Conservation (phyloP, 2,113 vertebrate species). For the Chlorodrepanis virens region DNA sequence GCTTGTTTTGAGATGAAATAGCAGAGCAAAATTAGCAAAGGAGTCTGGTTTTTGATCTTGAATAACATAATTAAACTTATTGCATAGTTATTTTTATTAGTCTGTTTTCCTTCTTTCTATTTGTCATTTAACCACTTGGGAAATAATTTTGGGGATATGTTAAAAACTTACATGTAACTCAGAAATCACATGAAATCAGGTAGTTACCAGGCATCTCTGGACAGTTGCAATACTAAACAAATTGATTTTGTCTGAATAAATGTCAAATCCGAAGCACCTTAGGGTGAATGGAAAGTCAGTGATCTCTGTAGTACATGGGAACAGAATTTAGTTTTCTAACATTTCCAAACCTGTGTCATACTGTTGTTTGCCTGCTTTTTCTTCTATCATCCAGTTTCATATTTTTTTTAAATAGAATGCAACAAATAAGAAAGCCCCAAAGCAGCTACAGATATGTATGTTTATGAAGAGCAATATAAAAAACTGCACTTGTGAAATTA, state of each 20-base stretch:
- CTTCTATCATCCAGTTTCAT: not conserved
- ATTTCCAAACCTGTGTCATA: not conserved
- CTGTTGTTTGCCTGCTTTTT: not conserved
- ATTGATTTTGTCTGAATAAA: not conserved
- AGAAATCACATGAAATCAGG: not conserved
- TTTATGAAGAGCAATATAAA: not conserved
- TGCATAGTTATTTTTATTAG: not conserved
- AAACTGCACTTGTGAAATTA: not conserved
- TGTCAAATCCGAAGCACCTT: not conserved
- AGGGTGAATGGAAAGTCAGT: not conserved
- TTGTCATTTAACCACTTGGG: not conserved
- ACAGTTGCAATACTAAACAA: not conserved
- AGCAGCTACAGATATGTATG: not conserved
- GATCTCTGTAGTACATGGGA: not conserved
- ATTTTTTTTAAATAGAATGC: not conserved
- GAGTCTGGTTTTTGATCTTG: not conserved
- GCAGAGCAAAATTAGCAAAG: not conserved
- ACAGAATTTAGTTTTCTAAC: not conserved
- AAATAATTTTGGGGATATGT: not conserved
- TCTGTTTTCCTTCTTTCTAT: not conserved
- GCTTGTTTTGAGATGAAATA: not conserved
- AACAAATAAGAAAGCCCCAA: not conserved
- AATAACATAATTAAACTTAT: not conserved
- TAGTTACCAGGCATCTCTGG: not conserved
- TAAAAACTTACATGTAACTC: not conserved